phyloP scores from a whole-genome alignment of 2,888 invertebrate species.

The Leucoptera coffeella region DNA sequence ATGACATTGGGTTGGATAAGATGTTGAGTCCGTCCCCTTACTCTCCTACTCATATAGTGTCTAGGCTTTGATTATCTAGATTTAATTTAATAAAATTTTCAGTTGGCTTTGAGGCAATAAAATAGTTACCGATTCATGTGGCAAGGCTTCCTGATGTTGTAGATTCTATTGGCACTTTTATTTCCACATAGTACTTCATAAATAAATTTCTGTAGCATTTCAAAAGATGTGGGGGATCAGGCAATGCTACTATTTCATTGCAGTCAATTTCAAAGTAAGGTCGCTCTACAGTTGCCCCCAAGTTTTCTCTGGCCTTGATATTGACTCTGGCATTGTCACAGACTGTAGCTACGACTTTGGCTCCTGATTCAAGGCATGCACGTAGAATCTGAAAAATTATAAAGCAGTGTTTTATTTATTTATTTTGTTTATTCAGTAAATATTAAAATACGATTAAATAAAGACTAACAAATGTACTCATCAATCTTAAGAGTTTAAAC shows the following conservation, averaged over 20 bases:
- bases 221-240: no score
- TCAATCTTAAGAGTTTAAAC: not conserved
- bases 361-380: constrained; percentile 1
- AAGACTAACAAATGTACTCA: not conserved
- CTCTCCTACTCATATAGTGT: no score
- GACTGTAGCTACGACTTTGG: constrained; percentile 1
- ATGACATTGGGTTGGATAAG: no score
- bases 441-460: not conserved
- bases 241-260: constrained; percentile 3
- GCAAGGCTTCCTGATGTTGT: not conserved
- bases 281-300: constrained; percentile 2
- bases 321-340: constrained; percentile 3
- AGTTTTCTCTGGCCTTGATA: not conserved
- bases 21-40: no score
- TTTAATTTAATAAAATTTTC: not conserved
- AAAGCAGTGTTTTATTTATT: not conserved
- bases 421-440: not conserved
- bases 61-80: not conserved
- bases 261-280: constrained; percentile 1
- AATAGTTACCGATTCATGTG: not conserved
- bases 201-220: constrained; percentile 5
- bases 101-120: not conserved
- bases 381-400: constrained; percentile 2
- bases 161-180: constrained; percentile 1
- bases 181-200: constrained; percentile 4